Base-by-base conservation (phyloP, 92 coral and sea anemone species). In the Hydrozoanthus gracilis region DNA sequence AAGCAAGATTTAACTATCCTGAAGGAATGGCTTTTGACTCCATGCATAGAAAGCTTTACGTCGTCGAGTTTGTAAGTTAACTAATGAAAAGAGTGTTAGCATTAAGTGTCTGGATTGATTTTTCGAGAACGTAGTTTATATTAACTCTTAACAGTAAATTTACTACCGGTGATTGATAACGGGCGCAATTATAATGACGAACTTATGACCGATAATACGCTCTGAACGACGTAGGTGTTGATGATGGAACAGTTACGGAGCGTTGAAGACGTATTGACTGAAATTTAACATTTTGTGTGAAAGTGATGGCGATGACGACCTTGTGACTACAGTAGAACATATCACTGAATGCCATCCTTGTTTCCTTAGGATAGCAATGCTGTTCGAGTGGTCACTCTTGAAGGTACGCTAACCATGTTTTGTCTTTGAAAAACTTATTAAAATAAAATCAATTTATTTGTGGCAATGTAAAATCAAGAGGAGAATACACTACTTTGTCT, bases 1-100 rank as follows among this genome's bases (percentile, higher is more conserved):
- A 62, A 12, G 98, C 98, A 13, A 86, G 95, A 20, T 94, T 94
- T 35, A 92, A 94, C 77, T 94, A 94, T 72, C 98, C 98, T 14
- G 98, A 94, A 58, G 98, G 98, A 71, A 54, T 94, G 5, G 90
- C 90, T 39, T 94, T 93, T 73, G 98, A 94, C 86, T 52, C 91
- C 1, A 94, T 92, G 16, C 86, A 90, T 82, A 74, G 85, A 62
- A 76, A 88, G 50, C 91, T 94, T 64, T 94, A 94, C 82, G 93
- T 94, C 44, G 98, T 87, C 5, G 98, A 94, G 70, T 94, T 94
- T 86, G 98, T 94, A 82, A 94, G 98, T 90, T 84, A 50, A 44
- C 4, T 12, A 8, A 51, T 14, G 61, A 64, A 52, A 73, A 69
- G 51, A 27, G 39, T 2, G 39, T 27, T 27, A 27, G 39, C 39